These are phyloP conservation scores for Vicugna pacos DNA, from an alignment of 2,113 vertebrate genomes.

Conservation along the genomic window DNA sequence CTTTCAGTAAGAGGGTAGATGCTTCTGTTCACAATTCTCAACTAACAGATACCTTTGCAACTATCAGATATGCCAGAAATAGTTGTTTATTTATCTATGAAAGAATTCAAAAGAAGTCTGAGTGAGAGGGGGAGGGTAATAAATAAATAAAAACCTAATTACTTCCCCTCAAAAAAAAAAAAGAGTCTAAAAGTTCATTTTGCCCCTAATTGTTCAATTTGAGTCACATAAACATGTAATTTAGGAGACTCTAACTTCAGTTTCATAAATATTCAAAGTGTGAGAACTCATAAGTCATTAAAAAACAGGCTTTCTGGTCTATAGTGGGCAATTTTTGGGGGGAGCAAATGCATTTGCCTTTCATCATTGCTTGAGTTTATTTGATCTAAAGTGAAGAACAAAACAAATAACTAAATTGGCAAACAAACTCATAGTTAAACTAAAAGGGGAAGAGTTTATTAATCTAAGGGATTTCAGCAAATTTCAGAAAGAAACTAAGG, in stretches of 20 bases:
- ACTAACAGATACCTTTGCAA: background rate
- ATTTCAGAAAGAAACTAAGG: background rate
- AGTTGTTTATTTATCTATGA: background rate
- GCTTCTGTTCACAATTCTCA: background rate
- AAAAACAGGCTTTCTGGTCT: background rate
- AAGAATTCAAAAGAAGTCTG: background rate
- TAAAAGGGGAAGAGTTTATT: background rate
- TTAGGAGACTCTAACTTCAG: background rate
- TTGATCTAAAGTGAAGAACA: background rate
- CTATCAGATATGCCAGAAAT: background rate
- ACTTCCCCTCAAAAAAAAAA: too few relatives aligned
- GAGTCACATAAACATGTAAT: background rate
- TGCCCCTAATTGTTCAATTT: background rate
- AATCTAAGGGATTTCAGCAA: background rate
- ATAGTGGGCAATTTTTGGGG: background rate
- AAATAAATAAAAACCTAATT: too few relatives aligned
- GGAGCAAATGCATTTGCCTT: background rate
- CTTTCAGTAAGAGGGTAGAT: background rate
- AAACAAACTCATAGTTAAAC: background rate
- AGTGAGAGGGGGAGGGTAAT: too few relatives aligned
- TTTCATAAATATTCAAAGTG: slow-evolving; percentile 19
- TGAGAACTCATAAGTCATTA: background rate
- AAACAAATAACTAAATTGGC: background rate
- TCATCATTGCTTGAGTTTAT: background rate
- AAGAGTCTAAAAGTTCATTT: background rate